Base-by-base conservation (phyloP, 2,113 vertebrate species). In the Salvelinus fontinalis region DNA sequence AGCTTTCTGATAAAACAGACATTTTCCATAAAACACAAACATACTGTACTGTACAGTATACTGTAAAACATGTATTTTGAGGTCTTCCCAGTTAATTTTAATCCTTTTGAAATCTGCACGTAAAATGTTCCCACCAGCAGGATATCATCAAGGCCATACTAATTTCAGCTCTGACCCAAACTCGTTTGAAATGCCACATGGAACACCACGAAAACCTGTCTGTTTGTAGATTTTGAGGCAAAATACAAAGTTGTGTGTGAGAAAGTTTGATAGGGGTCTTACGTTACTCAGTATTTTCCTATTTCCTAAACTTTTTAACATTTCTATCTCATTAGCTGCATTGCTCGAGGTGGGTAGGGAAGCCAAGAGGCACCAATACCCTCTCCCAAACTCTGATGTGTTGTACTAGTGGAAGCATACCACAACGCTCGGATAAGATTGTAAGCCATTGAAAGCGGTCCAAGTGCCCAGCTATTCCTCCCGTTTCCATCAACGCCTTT, bases 341-440 rank as follows among this genome's bases (percentile, higher is more conserved):
- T 81, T 77, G 59, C 77, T 70, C 59, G 24, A 68, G 65, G 71
- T 27, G 27, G 31, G 79, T 75, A 83, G 79, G 69, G 73, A 64
- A 75, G 78, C 66, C 59, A 29, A 60, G 74, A 24, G 65, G 57
- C 76, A 78, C 73, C 48, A 70, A 71, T 76, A 76, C 74, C 67
- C 67, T 84, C 87, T 87, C 81, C 83, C 79, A 84, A 85, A 71
- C 83, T 80, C 74, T 89, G 81, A 79, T 71, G 65, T 74, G 51
- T 65, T 39, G 74, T 11, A 44, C 79, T 83, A 79, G 85, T 81
- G 82, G 83, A 86, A 75, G 81, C 91, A 92, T 90, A 88, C 90
- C 91, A 90, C 78, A 79, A 73, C 67, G 66, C 54, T 48, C 81
- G 89, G 92, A 92, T 93, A 89, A 93, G 92, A 92, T 91, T 91